Evolutionary conservation across 1,140 invertebrate species (phyloP).

Genomic region (Batillaria attramentaria): DNA sequence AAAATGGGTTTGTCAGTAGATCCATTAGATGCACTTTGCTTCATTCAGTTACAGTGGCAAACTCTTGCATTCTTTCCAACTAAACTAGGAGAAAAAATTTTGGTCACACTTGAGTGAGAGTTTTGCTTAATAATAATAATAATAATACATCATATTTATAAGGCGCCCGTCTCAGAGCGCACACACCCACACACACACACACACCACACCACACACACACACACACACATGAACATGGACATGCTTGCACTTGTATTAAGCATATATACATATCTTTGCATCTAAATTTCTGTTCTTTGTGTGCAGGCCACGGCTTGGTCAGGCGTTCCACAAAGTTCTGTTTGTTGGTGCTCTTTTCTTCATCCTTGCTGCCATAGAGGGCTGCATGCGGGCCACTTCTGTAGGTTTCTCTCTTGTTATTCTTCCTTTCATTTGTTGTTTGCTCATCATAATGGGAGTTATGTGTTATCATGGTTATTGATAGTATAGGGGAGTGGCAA

Average conservation of each 20-base stretch:
- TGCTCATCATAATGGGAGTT: too few species aligned
- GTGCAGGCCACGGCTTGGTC: conserved; percentile 85
- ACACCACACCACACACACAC: too few species aligned
- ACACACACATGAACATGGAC: too few species aligned
- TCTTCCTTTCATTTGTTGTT: not conserved
- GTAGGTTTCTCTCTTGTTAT: conserved; percentile 54
- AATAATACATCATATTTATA: too few species aligned
- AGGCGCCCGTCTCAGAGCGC: too few species aligned
- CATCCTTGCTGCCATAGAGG: conserved; percentile 85
- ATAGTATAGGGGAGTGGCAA: not conserved
- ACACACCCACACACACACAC: too few species aligned
- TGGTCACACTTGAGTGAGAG: too few species aligned
- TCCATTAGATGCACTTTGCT: too few species aligned
- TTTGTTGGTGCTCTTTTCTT: conserved; percentile 87
- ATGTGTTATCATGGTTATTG: not conserved
- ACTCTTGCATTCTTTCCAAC: too few species aligned
- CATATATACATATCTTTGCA: not conserved
- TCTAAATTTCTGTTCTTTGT: conserved; percentile 49
- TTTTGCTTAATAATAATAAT: too few species aligned
- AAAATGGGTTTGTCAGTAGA: not conserved
- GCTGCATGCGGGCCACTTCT: conserved; percentile 82
- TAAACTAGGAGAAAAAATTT: too few species aligned
- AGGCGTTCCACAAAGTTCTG: conserved; percentile 88
- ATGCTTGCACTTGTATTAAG: not conserved
- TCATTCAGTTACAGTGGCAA: too few species aligned